Evolutionary conservation across 2,797 vertebrate species (phyloP).

Genomic region (Microctenopoma steveboyesi): DNA sequence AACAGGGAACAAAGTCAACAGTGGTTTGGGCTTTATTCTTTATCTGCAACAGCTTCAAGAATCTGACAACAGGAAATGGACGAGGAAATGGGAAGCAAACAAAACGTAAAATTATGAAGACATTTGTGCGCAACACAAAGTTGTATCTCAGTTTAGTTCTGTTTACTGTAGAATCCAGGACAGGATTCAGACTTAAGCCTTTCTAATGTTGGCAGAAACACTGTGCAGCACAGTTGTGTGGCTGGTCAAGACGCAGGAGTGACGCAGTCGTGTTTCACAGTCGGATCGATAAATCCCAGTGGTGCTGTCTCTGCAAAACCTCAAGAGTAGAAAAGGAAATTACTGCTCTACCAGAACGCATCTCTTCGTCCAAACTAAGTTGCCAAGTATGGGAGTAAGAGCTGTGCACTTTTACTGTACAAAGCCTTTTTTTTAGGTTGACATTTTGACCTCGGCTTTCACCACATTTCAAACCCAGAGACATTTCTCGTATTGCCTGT

Average conservation of each 20-base stretch:
- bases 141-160: not conserved
- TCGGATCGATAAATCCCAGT: constrained; percentile 29
- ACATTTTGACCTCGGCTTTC: constrained; percentile 31
- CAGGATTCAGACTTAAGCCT: constrained; percentile 1
- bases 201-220: constrained; percentile 12
- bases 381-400: constrained; percentile 26
- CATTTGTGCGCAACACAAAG: not conserved
- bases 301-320: constrained; percentile 34
- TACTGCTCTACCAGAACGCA: constrained; percentile 20
- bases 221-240: constrained; percentile 20
- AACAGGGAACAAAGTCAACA: constrained; percentile 41
- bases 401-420: constrained; percentile 11
- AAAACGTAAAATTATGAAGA: not conserved
- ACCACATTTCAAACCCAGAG: constrained; percentile 36
- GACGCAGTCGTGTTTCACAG: constrained; percentile 16
- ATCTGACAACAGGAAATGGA: constrained; percentile 8
- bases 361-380: constrained; percentile 23
- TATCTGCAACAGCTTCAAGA: constrained; percentile 1
- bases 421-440: constrained; percentile 3
- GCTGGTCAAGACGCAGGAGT: constrained; percentile 14
- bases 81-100: not conserved
- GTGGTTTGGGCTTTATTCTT: not conserved
- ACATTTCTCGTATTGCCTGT: constrained; percentile 22
- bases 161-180: not conserved
- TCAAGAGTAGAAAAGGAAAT: constrained; percentile 46